phyloP scores from a whole-genome alignment of 1,140 invertebrate genomes.

The Ptiloglossa arizonensis region DNA sequence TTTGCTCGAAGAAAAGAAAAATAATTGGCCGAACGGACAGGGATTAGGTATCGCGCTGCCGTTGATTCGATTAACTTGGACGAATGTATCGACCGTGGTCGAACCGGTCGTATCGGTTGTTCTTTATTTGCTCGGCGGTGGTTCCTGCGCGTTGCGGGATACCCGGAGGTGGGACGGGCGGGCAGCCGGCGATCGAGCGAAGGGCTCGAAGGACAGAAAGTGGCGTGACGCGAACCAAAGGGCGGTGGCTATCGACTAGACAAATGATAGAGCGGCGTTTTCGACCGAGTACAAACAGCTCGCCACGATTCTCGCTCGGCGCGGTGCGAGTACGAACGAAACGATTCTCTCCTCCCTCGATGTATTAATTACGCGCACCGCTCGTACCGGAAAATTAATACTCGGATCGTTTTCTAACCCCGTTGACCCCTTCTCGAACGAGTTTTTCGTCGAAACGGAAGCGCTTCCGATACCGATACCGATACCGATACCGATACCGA shows the following conservation, averaged over 20 bases:
- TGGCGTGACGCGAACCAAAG: slow-evolving; percentile 62
- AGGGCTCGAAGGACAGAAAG: slow-evolving; percentile 58
- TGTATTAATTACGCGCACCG: slow-evolving; percentile 73
- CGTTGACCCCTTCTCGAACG: neutral
- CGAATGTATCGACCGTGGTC: neutral
- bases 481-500: too few species aligned
- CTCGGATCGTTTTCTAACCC: slow-evolving; percentile 35
- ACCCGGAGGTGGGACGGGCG: neutral
- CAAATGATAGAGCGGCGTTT: slow-evolving; percentile 65
- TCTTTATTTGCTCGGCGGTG: neutral
- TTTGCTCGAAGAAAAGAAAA: neutral
- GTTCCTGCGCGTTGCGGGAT: neutral
- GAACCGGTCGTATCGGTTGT: neutral
- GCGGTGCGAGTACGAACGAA: slow-evolving; percentile 26
- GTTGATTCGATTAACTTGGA: neutral
- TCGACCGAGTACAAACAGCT: slow-evolving; percentile 4
- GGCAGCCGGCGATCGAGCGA: slow-evolving; percentile 53
- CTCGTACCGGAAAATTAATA: slow-evolving; percentile 70
- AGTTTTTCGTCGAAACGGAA: slow-evolving; percentile 1
- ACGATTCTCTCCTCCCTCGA: slow-evolving; percentile 53
- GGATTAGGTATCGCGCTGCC: neutral
- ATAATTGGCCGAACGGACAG: too few species aligned
- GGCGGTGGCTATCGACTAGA: slow-evolving; percentile 64
- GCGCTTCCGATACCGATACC: too few species aligned
- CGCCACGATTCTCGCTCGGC: too few species aligned